Evolutionary conservation across 2,113 vertebrate genomes (phyloP).

Genomic region (Urocynchramus pylzowi): DNA sequence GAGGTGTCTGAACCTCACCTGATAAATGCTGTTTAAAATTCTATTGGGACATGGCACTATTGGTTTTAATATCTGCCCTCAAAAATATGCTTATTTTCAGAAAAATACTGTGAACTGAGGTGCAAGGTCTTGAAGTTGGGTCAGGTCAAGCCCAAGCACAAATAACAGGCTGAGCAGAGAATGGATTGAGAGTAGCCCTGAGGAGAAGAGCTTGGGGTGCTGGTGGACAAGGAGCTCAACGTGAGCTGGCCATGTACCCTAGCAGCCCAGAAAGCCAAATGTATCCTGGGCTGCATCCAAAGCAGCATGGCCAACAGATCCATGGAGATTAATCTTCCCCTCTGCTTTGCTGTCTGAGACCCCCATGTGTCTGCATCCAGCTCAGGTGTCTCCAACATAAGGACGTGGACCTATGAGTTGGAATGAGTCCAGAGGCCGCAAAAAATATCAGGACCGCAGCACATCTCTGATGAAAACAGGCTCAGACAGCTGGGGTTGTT

Average conservation of each 20-base stretch:
- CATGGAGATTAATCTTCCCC: background rate
- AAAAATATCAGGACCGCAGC: background rate
- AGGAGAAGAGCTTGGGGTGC: background rate
- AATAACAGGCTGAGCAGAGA: background rate
- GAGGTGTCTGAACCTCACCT: background rate
- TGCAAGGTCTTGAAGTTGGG: background rate
- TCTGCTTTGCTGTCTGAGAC: background rate
- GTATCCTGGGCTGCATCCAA: background rate
- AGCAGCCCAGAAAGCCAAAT: background rate
- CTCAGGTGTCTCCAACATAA: background rate
- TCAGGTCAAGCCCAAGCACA: background rate
- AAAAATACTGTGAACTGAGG: background rate
- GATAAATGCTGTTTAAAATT: background rate
- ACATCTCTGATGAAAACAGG: background rate
- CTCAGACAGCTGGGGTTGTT: background rate
- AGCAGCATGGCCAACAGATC: background rate
- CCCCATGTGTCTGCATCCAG: background rate
- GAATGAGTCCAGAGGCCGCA: background rate
- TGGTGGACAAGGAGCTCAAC: background rate
- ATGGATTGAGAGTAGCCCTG: background rate
- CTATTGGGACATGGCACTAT: background rate
- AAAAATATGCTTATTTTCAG: background rate
- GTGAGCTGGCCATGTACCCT: fast-evolving
- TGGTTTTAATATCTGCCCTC: background rate
- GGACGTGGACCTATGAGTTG: background rate